Evolutionary conservation across 1,140 invertebrate species (phyloP).

Genomic region (Chrysomallon squamiferum): DNA sequence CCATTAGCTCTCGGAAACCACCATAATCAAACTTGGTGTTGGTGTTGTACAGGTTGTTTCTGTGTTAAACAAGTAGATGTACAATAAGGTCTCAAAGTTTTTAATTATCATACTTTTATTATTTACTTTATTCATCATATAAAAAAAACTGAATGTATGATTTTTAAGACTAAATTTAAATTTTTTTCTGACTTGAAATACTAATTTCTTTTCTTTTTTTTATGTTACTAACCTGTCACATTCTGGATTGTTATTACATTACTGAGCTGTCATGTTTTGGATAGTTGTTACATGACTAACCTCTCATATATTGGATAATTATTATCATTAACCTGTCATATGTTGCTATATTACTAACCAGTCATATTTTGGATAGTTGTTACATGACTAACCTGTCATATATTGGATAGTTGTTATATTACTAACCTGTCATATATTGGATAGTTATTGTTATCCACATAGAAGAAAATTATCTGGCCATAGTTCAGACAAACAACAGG

Average conservation of each 20-base stretch:
- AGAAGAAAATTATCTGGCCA: slow-evolving; percentile 51
- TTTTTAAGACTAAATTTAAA: no score
- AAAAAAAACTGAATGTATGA: no score
- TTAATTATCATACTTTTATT: not conserved
- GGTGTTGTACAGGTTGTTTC: slow-evolving; percentile 59
- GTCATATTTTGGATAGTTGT: slow-evolving; percentile 57
- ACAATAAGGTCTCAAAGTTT: not conserved
- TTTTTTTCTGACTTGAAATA: no score
- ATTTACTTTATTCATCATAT: no score
- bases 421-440: slow-evolving; percentile 57
- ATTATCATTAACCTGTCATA: slow-evolving; percentile 52
- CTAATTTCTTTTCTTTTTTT: no score
- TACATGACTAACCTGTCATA: slow-evolving; percentile 51
- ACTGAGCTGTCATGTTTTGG: slow-evolving; percentile 57
- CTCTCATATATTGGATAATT: no score
- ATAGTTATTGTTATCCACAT: slow-evolving; percentile 48
- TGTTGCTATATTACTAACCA: slow-evolving; percentile 46
- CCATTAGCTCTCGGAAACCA: slow-evolving; percentile 50
- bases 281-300: no score
- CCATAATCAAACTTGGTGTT: slow-evolving; percentile 59
- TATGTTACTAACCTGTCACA: no score
- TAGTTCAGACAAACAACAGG: slow-evolving; percentile 49
- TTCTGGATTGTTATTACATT: no score
- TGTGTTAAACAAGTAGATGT: slow-evolving; percentile 26
- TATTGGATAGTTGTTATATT: slow-evolving; percentile 45